phyloP scores from a whole-genome alignment of 2,888 invertebrate genomes.

The Capitulum mitella region DNA sequence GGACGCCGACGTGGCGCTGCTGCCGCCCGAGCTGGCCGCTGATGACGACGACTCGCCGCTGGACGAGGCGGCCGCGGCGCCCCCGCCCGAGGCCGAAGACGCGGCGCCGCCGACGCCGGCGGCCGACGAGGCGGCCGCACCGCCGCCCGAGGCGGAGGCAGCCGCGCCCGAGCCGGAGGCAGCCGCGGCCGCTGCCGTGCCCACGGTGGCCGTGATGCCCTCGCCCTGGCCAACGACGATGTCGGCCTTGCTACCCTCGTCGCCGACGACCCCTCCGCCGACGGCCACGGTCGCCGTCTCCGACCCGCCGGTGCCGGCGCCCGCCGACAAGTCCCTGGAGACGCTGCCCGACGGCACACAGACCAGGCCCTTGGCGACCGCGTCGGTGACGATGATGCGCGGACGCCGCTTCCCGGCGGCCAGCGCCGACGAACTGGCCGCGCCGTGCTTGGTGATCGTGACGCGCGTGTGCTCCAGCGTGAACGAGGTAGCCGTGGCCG shows the following conservation, averaged over 20 bases:
- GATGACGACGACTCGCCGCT: background rate
- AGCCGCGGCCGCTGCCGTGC: background rate
- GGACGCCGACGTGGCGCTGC: background rate
- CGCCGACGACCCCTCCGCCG: background rate
- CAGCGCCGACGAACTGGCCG: background rate
- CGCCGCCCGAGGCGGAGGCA: background rate
- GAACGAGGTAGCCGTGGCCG: background rate
- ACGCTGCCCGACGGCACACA: background rate
- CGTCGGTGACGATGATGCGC: background rate
- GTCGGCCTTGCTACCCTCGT: background rate
- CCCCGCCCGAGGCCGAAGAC: background rate
- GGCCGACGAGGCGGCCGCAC: background rate
- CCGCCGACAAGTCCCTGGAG: no score
- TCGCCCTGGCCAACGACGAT: background rate
- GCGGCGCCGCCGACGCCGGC: background rate
- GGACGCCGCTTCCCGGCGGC: background rate
- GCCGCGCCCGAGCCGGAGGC: background rate
- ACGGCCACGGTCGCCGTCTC: background rate
- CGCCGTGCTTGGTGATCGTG: background rate
- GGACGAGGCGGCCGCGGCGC: background rate
- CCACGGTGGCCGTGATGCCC: background rate
- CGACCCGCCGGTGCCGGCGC: background rate
- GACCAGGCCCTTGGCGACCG: conserved; percentile 1
- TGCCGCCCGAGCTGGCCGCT: background rate
- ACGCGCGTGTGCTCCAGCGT: background rate